Evolutionary conservation across 2,797 vertebrate genomes (phyloP).

Genomic region (Pterois miles): DNA sequence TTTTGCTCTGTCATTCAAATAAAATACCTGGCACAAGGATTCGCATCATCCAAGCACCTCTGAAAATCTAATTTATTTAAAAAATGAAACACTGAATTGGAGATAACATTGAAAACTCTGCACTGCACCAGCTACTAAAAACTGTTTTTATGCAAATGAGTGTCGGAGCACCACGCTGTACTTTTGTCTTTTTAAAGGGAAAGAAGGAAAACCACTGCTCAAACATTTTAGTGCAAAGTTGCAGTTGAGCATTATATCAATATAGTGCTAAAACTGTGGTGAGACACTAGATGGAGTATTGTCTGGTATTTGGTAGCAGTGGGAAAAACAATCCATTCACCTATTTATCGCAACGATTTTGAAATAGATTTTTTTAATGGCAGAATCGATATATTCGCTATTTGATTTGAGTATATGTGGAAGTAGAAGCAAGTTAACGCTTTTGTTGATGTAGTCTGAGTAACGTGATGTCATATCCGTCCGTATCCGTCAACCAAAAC

Average conservation of each 20-base stretch:
- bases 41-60: constrained; percentile 34
- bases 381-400: too few species aligned
- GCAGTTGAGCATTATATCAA: neutral
- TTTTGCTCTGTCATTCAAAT: constrained; percentile 55
- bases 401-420: too few species aligned
- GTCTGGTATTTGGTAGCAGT: neutral
- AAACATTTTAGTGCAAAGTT: neutral
- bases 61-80: constrained; percentile 61
- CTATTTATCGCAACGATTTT: too few species aligned
- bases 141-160: constrained; percentile 61
- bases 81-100: constrained; percentile 52
- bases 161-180: constrained; percentile 3
- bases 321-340: too few species aligned
- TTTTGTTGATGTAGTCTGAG: too few species aligned
- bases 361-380: too few species aligned
- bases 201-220: neutral
- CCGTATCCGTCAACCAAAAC: too few species aligned
- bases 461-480: too few species aligned
- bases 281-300: neutral
- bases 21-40: constrained; percentile 25
- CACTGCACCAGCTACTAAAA: constrained; percentile 49
- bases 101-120: constrained; percentile 59
- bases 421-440: too few species aligned
- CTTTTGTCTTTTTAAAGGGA: constrained; percentile 11
- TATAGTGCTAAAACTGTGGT: neutral